Evolutionary conservation across 2,888 invertebrate genomes (phyloP).

Genomic region (Cepaea hortensis): DNA sequence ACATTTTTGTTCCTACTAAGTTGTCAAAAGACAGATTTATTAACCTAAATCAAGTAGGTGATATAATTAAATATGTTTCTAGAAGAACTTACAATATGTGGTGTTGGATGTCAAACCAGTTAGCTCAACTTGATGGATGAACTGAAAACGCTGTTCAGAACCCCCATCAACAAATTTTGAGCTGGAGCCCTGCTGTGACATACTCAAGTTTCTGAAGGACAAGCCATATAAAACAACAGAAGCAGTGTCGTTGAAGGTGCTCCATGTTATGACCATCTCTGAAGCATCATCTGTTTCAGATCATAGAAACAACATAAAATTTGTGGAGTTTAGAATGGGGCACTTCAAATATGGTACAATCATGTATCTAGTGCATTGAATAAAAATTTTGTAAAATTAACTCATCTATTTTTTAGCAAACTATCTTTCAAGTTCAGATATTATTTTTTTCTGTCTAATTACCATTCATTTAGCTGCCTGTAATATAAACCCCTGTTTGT

Average conservation of each 20-base stretch:
- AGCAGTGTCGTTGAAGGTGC: slow-evolving; percentile 47
- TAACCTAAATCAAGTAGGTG: neutral
- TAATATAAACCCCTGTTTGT: no score
- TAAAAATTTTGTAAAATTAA: no score
- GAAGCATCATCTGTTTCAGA: slow-evolving; percentile 41
- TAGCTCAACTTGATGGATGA: slow-evolving; percentile 70
- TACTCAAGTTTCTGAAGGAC: slow-evolving; percentile 11
- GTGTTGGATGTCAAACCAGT: slow-evolving; percentile 62
- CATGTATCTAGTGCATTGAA: no score
- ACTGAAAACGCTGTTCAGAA: slow-evolving; percentile 53
- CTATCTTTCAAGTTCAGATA: no score
- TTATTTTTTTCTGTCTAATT: no score
- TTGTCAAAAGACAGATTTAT: neutral
- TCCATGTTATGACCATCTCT: slow-evolving; percentile 53
- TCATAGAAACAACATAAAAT: neutral
- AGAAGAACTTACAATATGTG: slow-evolving; percentile 65
- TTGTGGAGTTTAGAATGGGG: neutral
- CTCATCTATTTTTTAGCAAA: no score
- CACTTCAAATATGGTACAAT: no score
- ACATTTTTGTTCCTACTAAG: neutral
- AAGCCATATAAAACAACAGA: slow-evolving; percentile 28
- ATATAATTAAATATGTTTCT: neutral
- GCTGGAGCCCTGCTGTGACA: slow-evolving; percentile 58
- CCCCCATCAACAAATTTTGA: slow-evolving; percentile 71
- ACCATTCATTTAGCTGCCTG: no score